Evolutionary conservation across 2,113 vertebrate species (phyloP).

Genomic region (Cynopterus brachyotis): DNA sequence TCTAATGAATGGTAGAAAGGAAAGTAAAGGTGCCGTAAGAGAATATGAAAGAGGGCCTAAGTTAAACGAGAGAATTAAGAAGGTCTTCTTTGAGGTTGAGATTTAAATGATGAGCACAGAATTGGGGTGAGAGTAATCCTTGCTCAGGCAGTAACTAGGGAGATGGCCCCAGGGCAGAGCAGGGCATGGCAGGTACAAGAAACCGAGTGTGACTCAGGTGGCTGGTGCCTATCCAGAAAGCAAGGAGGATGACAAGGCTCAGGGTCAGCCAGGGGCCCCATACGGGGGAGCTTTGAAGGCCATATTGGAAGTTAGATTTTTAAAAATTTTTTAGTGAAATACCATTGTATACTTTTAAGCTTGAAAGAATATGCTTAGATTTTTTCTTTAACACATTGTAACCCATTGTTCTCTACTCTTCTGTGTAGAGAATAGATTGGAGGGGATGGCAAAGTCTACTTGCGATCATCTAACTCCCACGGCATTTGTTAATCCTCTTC

Average conservation of each 20-base stretch:
- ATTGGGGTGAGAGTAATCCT: background rate
- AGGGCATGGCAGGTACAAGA: background rate
- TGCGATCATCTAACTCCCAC: background rate
- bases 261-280: background rate
- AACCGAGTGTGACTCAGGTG: background rate
- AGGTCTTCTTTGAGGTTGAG: background rate
- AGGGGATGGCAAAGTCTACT: background rate
- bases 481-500: background rate
- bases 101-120: background rate
- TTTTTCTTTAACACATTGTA: slow-evolving; percentile 1
- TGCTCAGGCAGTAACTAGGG: background rate
- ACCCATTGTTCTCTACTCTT: background rate
- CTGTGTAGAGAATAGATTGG: background rate
- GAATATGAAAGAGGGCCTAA: background rate
- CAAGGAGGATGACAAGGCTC: background rate
- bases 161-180: background rate
- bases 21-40: background rate
- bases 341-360: background rate
- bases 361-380: background rate
- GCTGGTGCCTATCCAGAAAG: background rate
- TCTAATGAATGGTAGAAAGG: background rate
- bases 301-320: background rate
- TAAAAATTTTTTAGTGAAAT: background rate
- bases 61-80: background rate
- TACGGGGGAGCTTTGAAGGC: background rate